These are phyloP conservation scores for Pluvialis apricaria DNA, from an alignment of 2,113 vertebrate genomes.

Conservation along the genomic window DNA sequence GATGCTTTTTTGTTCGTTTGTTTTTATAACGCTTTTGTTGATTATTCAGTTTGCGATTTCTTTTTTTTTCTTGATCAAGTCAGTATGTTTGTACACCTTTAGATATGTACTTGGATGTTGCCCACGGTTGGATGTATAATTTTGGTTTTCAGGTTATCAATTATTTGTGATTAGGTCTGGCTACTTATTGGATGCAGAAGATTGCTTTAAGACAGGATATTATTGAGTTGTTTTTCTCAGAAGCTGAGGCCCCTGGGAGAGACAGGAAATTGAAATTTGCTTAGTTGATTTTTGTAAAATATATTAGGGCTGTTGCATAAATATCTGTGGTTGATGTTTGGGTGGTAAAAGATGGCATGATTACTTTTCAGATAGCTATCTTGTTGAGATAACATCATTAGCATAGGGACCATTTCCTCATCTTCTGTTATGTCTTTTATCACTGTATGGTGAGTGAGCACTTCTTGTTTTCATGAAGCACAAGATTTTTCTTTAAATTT, in stretches of 20 bases:
- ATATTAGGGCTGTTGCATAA: not conserved
- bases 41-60: not conserved
- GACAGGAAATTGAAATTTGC: not conserved
- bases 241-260: not conserved
- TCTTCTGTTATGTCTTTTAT: not conserved
- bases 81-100: not conserved
- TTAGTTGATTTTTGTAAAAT: not conserved
- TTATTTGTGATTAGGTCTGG: not conserved
- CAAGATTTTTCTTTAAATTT: not conserved
- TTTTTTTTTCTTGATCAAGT: not conserved
- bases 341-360: not conserved
- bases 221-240: not conserved
- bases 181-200: not conserved
- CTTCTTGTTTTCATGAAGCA: not conserved
- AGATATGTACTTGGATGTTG: not conserved
- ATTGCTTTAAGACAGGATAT: not conserved
- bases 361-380: not conserved
- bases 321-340: not conserved
- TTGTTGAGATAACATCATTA: not conserved
- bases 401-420: not conserved
- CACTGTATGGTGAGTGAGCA: not conserved
- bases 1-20: not conserved
- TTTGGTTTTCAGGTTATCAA: not conserved
- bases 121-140: not conserved
- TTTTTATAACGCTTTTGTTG: not conserved